Base-by-base conservation (phyloP, 2,113 vertebrate genomes). In the Dissostichus mawsoni region DNA sequence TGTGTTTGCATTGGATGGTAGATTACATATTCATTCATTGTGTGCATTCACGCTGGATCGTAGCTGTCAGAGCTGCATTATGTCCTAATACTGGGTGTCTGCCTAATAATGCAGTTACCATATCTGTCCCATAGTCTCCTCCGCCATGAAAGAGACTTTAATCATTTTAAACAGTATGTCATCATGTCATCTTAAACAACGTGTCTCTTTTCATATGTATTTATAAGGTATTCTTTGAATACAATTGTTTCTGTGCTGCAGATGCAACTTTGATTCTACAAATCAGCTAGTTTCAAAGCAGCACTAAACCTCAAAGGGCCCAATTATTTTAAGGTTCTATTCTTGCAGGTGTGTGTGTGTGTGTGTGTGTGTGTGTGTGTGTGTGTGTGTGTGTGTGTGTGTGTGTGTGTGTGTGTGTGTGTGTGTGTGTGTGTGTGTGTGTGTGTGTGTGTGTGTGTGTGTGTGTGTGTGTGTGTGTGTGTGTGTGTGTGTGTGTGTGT, bases 251-350 rank as follows among this genome's bases (percentile, higher is more conserved):
- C n/a, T 81, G 5, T 48, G 44, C 45, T 47, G 7, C 45, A 33
- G 48, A 66, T 80, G 4, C n/a, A 59, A 25, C 16, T 77, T 50
- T 74, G 53, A 83, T 85, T 65, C 13, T 18, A 66, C 57, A 51
- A 58, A 61, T 47, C 18, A n/a, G 20, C 47, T 41, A 58, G 23
- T 78, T 55, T 82, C 25, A 63, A 33, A 14, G 18, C 63, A 69
- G 13, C 41, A 10, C 11, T 5, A 56, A n/a, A 63, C 14, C 55
- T 17, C 50, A 55, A 41, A 66, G 29, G 29, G 53, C 23, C 18
- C 48, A 23, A 52, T 87, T 76, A 55, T 81, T 76, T 75, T 75
- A n/a, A 17, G 16, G 44, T 64, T 45, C 41, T 69, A 55, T 82
- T 69, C 45, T 72, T 41, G 36, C 36, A 41, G 20, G 20, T 20